Evolutionary conservation across 2,888 invertebrate species (phyloP).

Genomic region (Diogma glabrata): DNA sequence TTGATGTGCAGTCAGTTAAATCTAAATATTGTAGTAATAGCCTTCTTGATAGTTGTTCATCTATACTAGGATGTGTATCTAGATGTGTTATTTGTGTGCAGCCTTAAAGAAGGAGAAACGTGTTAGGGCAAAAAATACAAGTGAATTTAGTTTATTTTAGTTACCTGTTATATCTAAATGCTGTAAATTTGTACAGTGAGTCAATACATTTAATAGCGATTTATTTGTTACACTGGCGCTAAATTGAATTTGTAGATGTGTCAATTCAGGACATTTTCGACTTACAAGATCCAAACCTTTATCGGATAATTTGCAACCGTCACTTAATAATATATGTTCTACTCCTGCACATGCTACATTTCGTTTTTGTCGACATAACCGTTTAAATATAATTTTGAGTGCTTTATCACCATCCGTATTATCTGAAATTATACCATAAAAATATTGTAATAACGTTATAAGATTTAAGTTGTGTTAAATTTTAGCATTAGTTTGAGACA

Average conservation of each 20-base stretch:
- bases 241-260: conserved; percentile 66
- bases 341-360: conserved; percentile 56
- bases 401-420: conserved; percentile 49
- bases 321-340: conserved; percentile 52
- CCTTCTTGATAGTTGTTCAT: conserved; percentile 42
- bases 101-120: conserved; percentile 38
- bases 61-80: conserved; percentile 52
- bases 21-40: conserved; percentile 78
- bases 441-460: background rate
- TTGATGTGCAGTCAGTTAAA: conserved; percentile 75
- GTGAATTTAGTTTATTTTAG: background rate
- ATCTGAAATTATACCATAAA: background rate
- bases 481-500: too few relatives aligned
- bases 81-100: conserved; percentile 72
- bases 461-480: too few relatives aligned
- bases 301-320: conserved; percentile 62
- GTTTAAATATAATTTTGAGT: conserved; percentile 47
- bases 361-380: conserved; percentile 52
- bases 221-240: conserved; percentile 64
- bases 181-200: conserved; percentile 67
- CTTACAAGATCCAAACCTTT: conserved; percentile 64
- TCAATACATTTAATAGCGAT: conserved; percentile 64
- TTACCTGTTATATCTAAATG: conserved; percentile 77
- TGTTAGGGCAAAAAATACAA: background rate
- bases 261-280: conserved; percentile 68